These are phyloP conservation scores for Reticulitermes lucifugus DNA, from an alignment of 2,888 invertebrate species.

Conservation along the genomic window DNA sequence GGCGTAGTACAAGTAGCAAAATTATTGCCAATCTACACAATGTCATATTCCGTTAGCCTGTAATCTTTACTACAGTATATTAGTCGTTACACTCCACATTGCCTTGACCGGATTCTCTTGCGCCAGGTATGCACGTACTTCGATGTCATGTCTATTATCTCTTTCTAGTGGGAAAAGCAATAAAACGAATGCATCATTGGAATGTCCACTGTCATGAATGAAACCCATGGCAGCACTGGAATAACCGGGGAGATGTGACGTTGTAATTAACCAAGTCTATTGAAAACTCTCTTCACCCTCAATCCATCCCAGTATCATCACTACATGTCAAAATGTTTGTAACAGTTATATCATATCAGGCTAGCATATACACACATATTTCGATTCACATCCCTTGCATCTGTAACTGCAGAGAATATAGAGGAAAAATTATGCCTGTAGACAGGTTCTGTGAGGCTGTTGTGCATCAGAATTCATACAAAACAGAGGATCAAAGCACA, in stretches of 20 bases:
- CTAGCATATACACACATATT: background rate
- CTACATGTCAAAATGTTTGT: constrained; percentile 25
- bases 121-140: background rate
- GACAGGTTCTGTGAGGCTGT: background rate
- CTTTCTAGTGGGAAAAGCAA: background rate
- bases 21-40: too few species aligned
- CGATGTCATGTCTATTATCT: background rate
- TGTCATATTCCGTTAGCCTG: too few species aligned
- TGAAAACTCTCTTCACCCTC: background rate
- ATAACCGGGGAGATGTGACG: constrained; percentile 18
- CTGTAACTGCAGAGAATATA: background rate
- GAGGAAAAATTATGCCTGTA: background rate
- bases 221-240: background rate
- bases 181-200: background rate
- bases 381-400: background rate
- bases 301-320: background rate
- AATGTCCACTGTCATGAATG: background rate
- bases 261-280: constrained; percentile 36
- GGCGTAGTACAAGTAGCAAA: too few species aligned
- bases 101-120: background rate
- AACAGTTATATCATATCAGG: background rate
- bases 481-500: too few species aligned
- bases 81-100: too few species aligned
- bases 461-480: background rate
- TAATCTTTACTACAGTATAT: too few species aligned